These are phyloP conservation scores for Tragelaphus oryx DNA, from an alignment of 2,797 vertebrate genomes.

Conservation along the genomic window DNA sequence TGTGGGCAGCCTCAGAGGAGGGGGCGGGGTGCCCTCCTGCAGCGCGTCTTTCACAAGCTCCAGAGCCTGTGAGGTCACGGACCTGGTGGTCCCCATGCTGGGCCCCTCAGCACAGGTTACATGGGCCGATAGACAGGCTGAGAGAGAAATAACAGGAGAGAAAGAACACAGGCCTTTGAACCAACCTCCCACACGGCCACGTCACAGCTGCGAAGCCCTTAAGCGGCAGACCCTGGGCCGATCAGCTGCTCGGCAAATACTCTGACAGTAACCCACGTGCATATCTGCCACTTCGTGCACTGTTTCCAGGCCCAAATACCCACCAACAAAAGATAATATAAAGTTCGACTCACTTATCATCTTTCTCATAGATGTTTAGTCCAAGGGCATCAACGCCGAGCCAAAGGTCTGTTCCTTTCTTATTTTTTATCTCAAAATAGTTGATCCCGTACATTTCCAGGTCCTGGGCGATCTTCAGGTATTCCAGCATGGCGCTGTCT, in stretches of 20 bases:
- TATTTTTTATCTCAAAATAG: conserved; percentile 99
- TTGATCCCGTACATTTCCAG: conserved; percentile 99
- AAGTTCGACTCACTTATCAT: conserved; percentile 89
- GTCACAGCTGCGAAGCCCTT: neutral
- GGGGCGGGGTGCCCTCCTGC: too few species aligned
- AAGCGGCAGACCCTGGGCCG: neutral
- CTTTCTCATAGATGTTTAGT: conserved; percentile 96
- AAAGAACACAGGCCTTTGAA: fast-evolving
- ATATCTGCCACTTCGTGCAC: fast-evolving
- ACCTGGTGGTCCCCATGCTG: neutral
- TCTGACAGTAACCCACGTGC: neutral
- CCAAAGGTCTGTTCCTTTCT: conserved; percentile 97
- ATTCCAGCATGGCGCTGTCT: conserved; percentile 95
- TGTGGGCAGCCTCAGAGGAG: fast-evolving
- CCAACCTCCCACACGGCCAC: neutral
- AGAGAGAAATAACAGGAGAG: neutral
- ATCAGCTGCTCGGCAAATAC: neutral
- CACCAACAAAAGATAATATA: neutral
- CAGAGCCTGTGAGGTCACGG: neutral
- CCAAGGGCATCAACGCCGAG: conserved; percentile 96
- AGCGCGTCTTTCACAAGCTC: neutral
- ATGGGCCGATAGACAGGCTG: neutral
- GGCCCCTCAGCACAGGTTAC: neutral
- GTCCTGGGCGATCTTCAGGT: conserved; percentile 98
- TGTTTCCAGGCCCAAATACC: neutral